Evolutionary conservation across 1,140 invertebrate species (phyloP).

Genomic region (Drosophila nasuta): DNA sequence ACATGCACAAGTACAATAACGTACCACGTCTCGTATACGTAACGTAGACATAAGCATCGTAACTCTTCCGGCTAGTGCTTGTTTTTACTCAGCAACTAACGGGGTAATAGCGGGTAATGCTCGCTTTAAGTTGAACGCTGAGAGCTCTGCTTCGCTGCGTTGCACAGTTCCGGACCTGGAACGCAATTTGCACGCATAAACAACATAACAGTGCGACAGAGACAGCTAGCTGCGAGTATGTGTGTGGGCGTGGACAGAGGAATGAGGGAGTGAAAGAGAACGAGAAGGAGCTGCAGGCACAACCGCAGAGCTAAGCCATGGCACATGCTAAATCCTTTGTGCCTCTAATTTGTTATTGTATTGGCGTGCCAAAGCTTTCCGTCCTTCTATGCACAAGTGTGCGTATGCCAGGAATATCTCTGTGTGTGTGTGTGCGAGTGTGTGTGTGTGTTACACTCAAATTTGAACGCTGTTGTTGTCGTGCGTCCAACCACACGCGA

Average conservation of each 20-base stretch:
- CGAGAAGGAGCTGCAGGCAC: conserved; percentile 13
- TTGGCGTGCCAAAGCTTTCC: conserved; percentile 69
- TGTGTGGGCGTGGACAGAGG: background rate
- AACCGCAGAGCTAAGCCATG: conserved; percentile 69
- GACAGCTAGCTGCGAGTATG: background rate
- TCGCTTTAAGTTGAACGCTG: conserved; percentile 65
- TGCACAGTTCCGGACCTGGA: conserved; percentile 38
- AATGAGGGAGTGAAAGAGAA: background rate
- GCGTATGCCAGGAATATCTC: background rate
- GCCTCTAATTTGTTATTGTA: conserved; percentile 82
- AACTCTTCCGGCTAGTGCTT: conserved; percentile 51
- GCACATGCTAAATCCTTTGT: conserved; percentile 77
- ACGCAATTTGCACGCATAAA: conserved; percentile 73
- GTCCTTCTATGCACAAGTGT: conserved; percentile 13
- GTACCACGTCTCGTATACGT: background rate
- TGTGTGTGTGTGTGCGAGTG: conserved; percentile 16
- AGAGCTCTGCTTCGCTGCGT: conserved; percentile 25
- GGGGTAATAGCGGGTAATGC: conserved; percentile 77
- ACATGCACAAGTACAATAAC: no score
- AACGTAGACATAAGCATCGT: conserved; percentile 20
- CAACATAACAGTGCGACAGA: conserved; percentile 27
- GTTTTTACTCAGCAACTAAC: conserved; percentile 60
- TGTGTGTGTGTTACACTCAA: conserved; percentile 49
- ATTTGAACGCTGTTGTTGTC: conserved; percentile 74
- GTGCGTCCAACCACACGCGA: conserved; percentile 66